These are phyloP conservation scores for Portunus trituberculatus DNA, from an alignment of 1,140 invertebrate genomes.

Conservation along the genomic window DNA sequence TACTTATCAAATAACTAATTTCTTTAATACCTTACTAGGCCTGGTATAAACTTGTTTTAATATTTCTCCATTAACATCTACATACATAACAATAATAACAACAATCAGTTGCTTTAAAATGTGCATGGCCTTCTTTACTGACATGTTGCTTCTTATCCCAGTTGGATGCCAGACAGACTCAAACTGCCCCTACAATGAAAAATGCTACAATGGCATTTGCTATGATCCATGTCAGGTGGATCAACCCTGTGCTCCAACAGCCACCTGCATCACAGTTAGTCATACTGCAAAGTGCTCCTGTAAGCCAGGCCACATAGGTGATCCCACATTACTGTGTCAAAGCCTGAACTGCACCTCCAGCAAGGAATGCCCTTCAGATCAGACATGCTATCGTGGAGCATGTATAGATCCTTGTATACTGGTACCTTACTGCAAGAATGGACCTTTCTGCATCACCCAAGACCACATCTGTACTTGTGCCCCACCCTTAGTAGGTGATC, in stretches of 20 bases:
- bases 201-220: slow-evolving; percentile 86
- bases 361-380: slow-evolving; percentile 90
- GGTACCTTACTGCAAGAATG: slow-evolving; percentile 86
- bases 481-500: slow-evolving; percentile 89
- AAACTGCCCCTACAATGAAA: slow-evolving; percentile 90
- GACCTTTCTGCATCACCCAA: slow-evolving; percentile 90
- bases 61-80: slow-evolving; percentile 82
- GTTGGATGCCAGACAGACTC: slow-evolving; percentile 87
- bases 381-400: slow-evolving; percentile 89
- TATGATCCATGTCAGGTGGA: slow-evolving; percentile 86
- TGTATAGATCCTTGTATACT: slow-evolving; percentile 88
- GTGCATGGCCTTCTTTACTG: slow-evolving; percentile 88
- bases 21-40: slow-evolving; percentile 5
- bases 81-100: slow-evolving; percentile 81
- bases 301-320: slow-evolving; percentile 79
- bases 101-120: slow-evolving; percentile 81
- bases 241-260: slow-evolving; percentile 87
- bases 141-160: slow-evolving; percentile 91
- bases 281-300: slow-evolving; percentile 84
- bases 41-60: slow-evolving; percentile 78
- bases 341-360: slow-evolving; percentile 87
- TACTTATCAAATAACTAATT: not conserved
- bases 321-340: slow-evolving; percentile 85
- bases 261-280: slow-evolving; percentile 87
- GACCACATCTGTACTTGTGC: slow-evolving; percentile 91